Conservation (phyloP, 2,113 vertebrate species). For the Cinclus cinclus region DNA sequence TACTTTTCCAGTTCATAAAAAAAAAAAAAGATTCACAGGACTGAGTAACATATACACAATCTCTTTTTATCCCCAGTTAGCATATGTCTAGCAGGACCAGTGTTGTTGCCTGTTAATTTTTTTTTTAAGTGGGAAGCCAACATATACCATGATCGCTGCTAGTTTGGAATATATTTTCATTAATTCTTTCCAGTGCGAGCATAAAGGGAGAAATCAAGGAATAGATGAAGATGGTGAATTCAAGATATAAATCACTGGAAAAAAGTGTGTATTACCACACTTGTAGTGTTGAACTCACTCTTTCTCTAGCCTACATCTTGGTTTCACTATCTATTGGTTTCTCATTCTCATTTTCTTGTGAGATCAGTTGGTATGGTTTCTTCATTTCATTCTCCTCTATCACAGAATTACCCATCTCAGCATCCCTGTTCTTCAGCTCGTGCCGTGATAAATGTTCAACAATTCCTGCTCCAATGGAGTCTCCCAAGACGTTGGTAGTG, state of each 20-base stretch:
- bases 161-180: constrained; percentile 50
- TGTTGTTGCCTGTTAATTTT: constrained; percentile 31
- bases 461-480: constrained; percentile 94
- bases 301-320: constrained; percentile 85
- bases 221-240: constrained; percentile 23
- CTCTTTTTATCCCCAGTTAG: constrained; percentile 23
- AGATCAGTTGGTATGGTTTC: constrained; percentile 88
- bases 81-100: constrained; percentile 41
- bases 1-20: constrained; percentile 41
- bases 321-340: constrained; percentile 85
- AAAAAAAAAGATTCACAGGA: constrained; percentile 7
- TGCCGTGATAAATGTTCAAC: constrained; percentile 92
- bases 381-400: constrained; percentile 91
- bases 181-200: constrained; percentile 43
- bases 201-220: constrained; percentile 15
- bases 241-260: not conserved
- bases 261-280: constrained; percentile 2
- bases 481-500: constrained; percentile 92
- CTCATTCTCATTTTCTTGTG: constrained; percentile 85
- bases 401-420: constrained; percentile 87
- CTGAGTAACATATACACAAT: constrained; percentile 1
- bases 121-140: constrained; percentile 37
- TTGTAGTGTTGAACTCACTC: not conserved
- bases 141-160: constrained; percentile 12
- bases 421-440: constrained; percentile 83